A percentile compares a stretch with the other conserved stretches of the same genome.
Evolutionary conservation across 2,113 vertebrate genomes (phyloP).

Genomic region (Rafetus swinhoei): DNA sequence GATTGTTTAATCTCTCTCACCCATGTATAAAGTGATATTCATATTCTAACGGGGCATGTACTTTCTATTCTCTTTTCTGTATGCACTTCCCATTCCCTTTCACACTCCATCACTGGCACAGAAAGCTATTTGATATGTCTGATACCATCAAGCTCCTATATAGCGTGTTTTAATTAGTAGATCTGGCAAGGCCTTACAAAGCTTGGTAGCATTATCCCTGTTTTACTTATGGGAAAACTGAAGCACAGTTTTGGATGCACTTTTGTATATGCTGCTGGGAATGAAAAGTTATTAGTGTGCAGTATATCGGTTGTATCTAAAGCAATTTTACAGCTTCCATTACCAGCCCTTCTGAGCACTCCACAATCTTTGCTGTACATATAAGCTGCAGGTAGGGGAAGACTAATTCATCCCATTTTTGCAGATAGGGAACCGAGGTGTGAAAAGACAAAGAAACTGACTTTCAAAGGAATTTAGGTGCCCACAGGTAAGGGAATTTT

Average conservation of each 20-base stretch:
- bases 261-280: not conserved
- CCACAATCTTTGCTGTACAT: not conserved
- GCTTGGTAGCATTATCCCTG: not conserved
- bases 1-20: not conserved
- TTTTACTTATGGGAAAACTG: not conserved
- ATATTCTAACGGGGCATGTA: fast-evolving
- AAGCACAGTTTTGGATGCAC: not conserved
- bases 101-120: not conserved
- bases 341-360: not conserved
- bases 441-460: not conserved
- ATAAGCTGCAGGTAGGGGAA: not conserved
- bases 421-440: not conserved
- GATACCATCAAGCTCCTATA: not conserved
- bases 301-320: not conserved
- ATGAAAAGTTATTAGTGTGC: not conserved
- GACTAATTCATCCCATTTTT: not conserved
- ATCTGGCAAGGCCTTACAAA: not conserved
- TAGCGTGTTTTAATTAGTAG: not conserved
- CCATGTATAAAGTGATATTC: not conserved
- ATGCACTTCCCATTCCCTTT: not conserved
- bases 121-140: not conserved
- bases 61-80: not conserved
- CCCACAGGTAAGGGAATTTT: not conserved
- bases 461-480: not conserved
- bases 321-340: not conserved